phyloP scores from a whole-genome alignment of 2,888 invertebrate genomes.

The Beris chalybata region DNA sequence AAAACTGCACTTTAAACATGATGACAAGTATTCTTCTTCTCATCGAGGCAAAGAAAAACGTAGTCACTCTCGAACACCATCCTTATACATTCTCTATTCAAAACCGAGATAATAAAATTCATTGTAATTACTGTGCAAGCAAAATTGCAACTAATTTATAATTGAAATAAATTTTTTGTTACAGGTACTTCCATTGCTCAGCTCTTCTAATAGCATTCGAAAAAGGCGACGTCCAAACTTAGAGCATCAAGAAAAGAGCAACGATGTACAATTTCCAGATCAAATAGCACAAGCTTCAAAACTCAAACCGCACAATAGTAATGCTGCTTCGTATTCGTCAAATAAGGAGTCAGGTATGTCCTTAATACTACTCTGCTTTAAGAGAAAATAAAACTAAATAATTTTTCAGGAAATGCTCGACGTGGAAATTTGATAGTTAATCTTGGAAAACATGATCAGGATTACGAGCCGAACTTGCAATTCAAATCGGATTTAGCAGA shows the following conservation, averaged over 20 bases:
- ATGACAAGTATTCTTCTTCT: too few relatives aligned
- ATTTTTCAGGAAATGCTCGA: slow-evolving; percentile 36
- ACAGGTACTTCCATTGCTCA: slow-evolving; percentile 39
- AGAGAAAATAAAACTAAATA: not conserved
- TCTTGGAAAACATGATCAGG: slow-evolving; percentile 45
- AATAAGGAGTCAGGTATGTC: slow-evolving; percentile 41
- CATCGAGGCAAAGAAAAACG: too few relatives aligned
- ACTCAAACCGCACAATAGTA: slow-evolving; percentile 39
- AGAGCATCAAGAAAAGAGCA: slow-evolving; percentile 40
- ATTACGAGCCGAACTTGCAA: not conserved
- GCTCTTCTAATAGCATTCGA: slow-evolving; percentile 41
- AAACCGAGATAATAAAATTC: too few relatives aligned
- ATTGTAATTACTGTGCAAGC: too few relatives aligned
- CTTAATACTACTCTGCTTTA: not conserved
- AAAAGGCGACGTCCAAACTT: slow-evolving; percentile 46
- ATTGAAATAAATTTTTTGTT: not conserved
- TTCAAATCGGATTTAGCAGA: slow-evolving; percentile 40
- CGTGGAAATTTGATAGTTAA: slow-evolving; percentile 51
- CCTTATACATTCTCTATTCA: too few relatives aligned
- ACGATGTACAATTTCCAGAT: slow-evolving; percentile 46
- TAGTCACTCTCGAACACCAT: too few relatives aligned
- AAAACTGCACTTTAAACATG: too few relatives aligned
- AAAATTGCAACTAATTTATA: not conserved
- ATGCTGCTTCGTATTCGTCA: slow-evolving; percentile 39
- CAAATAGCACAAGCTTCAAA: slow-evolving; percentile 49